Evolutionary conservation across 1,140 invertebrate species (phyloP).

Genomic region (Ceratoteleas bidentatus): DNA sequence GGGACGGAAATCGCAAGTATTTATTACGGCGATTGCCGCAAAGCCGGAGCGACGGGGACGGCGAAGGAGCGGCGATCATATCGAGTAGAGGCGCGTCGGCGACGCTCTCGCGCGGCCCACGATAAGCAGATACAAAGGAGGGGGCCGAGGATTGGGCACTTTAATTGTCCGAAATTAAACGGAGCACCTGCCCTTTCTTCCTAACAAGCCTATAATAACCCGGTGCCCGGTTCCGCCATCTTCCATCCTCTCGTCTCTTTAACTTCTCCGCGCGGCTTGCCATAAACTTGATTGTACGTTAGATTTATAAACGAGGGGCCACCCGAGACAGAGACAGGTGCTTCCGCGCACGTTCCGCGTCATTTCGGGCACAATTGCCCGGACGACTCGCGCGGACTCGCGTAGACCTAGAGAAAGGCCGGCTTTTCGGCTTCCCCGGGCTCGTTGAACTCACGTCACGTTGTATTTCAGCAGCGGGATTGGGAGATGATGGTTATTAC

Average conservation of each 20-base stretch:
- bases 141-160: constrained; percentile 69
- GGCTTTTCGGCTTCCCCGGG: constrained; percentile 16
- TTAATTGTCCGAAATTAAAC: constrained; percentile 81
- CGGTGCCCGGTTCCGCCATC: constrained; percentile 67
- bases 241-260: constrained; percentile 55
- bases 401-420: constrained; percentile 29
- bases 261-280: constrained; percentile 59
- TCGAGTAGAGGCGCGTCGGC: constrained; percentile 41
- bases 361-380: constrained; percentile 58
- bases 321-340: constrained; percentile 76
- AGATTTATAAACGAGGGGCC: constrained; percentile 78
- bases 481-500: constrained; percentile 63
- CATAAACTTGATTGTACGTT: constrained; percentile 78
- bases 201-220: constrained; percentile 81
- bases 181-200: constrained; percentile 78
- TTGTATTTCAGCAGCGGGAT: constrained; percentile 43
- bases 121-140: constrained; percentile 59
- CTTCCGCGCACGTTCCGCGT: constrained; percentile 69
- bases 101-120: constrained; percentile 42
- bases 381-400: constrained; percentile 2
- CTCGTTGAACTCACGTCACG: constrained; percentile 47
- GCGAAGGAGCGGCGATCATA: constrained; percentile 30
- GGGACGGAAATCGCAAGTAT: constrained; percentile 45
- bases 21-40: constrained; percentile 50
- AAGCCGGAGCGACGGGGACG: constrained; percentile 15